Conservation (phyloP, 2,797 vertebrate species). For the Arremon aurantiirostris region DNA sequence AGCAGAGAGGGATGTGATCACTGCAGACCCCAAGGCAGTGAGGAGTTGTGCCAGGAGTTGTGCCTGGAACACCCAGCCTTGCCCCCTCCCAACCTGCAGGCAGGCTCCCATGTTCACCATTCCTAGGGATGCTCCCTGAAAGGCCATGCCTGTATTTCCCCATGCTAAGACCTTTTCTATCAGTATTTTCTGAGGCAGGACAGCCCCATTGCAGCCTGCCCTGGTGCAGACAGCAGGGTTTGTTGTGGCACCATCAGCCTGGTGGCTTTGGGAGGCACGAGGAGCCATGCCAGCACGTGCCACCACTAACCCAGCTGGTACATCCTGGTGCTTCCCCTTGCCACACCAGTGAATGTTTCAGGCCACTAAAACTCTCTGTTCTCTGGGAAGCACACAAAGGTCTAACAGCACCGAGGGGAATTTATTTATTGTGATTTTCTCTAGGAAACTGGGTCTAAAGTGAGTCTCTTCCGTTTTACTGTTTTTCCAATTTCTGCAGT, state of each 20-base stretch:
- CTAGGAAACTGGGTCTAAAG: constrained; percentile 40
- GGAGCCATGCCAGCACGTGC: not conserved
- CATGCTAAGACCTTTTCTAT: not conserved
- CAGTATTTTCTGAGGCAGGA: not conserved
- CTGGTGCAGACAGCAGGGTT: not conserved
- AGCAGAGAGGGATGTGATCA: not conserved
- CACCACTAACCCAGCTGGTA: not conserved
- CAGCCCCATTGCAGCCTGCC: not conserved
- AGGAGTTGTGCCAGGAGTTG: fast-evolving
- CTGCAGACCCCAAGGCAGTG: not conserved
- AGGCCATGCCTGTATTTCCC: not conserved
- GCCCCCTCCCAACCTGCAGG: fast-evolving
- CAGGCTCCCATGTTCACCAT: fast-evolving
- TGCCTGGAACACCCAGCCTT: not conserved
- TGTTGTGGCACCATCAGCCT: not conserved
- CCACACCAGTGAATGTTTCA: constrained; percentile 20
- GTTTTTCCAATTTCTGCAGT: constrained; percentile 65
- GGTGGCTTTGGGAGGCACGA: not conserved
- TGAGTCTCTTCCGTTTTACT: constrained; percentile 59
- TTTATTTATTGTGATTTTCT: constrained; percentile 63
- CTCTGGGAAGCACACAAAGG: constrained; percentile 36
- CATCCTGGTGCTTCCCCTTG: not conserved
- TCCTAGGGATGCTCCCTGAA: not conserved
- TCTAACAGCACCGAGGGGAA: constrained; percentile 9
- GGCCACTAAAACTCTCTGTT: constrained; percentile 14